These are phyloP conservation scores for Phoebastria nigripes DNA, from an alignment of 2,797 vertebrate genomes.

Conservation along the genomic window DNA sequence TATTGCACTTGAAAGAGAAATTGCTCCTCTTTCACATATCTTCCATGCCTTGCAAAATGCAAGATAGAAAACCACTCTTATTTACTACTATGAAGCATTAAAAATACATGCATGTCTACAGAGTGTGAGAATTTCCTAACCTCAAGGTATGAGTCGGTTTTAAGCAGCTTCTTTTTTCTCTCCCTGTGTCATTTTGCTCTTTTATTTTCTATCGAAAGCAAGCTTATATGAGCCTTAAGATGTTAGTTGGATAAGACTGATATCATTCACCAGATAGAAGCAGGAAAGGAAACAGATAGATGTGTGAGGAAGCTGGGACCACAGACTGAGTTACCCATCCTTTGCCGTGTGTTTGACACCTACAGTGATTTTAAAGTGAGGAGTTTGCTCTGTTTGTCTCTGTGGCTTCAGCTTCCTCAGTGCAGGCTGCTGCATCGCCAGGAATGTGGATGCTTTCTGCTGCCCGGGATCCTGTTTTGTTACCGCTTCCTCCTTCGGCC, in stretches of 20 bases:
- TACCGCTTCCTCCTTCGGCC: background rate
- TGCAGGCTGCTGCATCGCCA: background rate
- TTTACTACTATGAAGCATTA: background rate
- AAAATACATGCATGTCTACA: background rate
- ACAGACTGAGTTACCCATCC: background rate
- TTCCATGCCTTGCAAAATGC: background rate
- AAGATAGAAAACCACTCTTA: background rate
- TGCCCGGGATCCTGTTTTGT: constrained; percentile 36
- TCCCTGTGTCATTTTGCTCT: background rate
- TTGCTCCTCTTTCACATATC: background rate
- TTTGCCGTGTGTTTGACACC: background rate
- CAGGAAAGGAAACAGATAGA: background rate
- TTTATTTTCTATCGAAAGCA: constrained; percentile 35
- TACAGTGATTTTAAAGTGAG: background rate
- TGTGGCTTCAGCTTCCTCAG: background rate
- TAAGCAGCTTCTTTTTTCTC: background rate
- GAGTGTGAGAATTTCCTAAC: background rate
- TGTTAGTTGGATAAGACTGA: background rate
- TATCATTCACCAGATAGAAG: background rate
- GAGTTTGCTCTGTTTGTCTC: background rate
- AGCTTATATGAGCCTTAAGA: constrained; percentile 16
- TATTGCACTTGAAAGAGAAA: background rate
- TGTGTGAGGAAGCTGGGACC: background rate
- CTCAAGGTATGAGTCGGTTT: background rate
- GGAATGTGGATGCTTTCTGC: constrained; percentile 27